Base-by-base conservation (phyloP, 2,113 vertebrate species). In the Anser brachyrhynchus region DNA sequence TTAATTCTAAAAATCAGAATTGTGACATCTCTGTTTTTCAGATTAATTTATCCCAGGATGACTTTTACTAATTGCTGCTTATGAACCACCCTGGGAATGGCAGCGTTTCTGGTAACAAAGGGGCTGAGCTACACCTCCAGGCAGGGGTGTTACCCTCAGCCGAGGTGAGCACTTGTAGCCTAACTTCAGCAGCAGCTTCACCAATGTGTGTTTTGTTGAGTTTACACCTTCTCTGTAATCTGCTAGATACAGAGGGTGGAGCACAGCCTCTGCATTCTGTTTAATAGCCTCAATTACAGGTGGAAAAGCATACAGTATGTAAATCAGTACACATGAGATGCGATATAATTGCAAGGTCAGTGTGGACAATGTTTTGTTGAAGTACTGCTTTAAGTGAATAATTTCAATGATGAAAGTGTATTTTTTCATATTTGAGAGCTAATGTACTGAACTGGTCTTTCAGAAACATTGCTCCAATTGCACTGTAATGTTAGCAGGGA, bases 221-320 rank as follows among this genome's bases (percentile, higher is more conserved):
- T 90, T 96, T 89, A 72, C 59, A 64, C 59, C 8, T 75, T 77
- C 78, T 87, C 25, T 87, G 41, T 58, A 91, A 84, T 89, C 58
- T 90, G 67, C 20, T 84, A 90, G 90, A 80, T 90, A 25, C 25
- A 62, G 54, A 92, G 91, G 90, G 92, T 96, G 52, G 89, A 95
- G 74, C 74, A 66, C 58, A 87, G 78, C 69, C 73, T 83, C 82
- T 95, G 74, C 71, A 89, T 96, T 97, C 92, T 82, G 89, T 84
- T 90, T 97, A 96, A 95, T 95, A 97, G 88, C 92, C 66, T 96
- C 96, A 97, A 97, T 98, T 97, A 97, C 82, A 78, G 92, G 94
- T 83, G 93, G 92, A 98, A 98, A 98, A 95, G 90, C 95, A 85
- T 29, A 74, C 3, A 7, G 69, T 85, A 93, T 96, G 91, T 96